phyloP scores from a whole-genome alignment of 2,888 invertebrate species.

The Epinotia nisella region DNA sequence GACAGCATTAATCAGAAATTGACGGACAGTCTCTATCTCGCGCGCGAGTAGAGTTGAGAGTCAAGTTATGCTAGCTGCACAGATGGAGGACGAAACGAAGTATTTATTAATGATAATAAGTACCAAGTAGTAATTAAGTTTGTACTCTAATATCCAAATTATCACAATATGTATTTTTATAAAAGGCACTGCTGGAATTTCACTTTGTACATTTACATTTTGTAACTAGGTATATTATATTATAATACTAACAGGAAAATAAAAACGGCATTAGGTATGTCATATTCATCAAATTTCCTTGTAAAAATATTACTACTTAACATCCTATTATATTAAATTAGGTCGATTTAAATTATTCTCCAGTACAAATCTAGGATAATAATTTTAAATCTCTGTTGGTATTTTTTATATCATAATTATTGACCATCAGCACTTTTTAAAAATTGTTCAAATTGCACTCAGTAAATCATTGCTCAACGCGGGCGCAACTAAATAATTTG shows the following conservation, averaged over 20 bases:
- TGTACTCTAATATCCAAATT: constrained; percentile 35
- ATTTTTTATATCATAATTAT: not conserved
- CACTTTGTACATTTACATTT: constrained; percentile 14
- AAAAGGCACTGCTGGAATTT: constrained; percentile 31
- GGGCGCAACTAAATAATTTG: too few species aligned
- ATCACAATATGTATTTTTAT: constrained; percentile 26
- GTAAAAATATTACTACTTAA: constrained; percentile 12
- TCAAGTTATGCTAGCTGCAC: too few species aligned
- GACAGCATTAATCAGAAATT: too few species aligned
- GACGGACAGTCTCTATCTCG: too few species aligned
- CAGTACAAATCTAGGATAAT: not conserved
- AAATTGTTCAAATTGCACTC: not conserved
- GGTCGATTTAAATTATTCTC: constrained; percentile 3
- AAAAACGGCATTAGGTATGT: not conserved
- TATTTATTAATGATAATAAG: not conserved
- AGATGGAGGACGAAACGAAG: not conserved
- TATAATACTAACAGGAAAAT: constrained; percentile 13
- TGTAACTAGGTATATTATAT: constrained; percentile 9
- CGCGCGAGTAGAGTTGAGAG: too few species aligned
- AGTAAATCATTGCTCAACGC: not conserved
- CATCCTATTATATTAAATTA: constrained; percentile 22
- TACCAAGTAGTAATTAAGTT: constrained; percentile 19
- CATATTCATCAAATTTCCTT: constrained; percentile 8
- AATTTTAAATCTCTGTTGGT: constrained; percentile 23
- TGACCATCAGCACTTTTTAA: too few species aligned